Percentiles rank a stretch among this genome's conserved stretches.
Conservation (phyloP, 2,113 vertebrate genomes). For the Leucoraja erinaceus region DNA sequence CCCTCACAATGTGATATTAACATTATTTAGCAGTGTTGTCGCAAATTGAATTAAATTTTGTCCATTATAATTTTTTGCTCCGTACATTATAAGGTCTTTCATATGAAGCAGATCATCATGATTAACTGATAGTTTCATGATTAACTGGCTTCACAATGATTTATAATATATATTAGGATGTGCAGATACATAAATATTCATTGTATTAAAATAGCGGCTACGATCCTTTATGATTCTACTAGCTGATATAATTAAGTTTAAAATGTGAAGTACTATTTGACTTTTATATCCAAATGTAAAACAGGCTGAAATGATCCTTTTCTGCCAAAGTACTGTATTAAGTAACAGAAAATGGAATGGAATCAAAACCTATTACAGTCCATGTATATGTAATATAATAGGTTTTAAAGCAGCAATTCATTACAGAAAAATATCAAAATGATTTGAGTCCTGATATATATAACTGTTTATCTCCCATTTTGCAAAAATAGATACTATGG, state of each 20-base stretch:
- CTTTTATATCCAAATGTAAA: slow-evolving; percentile 38
- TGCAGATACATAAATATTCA: slow-evolving; percentile 39
- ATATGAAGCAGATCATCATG: slow-evolving; percentile 34
- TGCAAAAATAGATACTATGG: slow-evolving; percentile 4
- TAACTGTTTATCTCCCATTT: slow-evolving; percentile 28
- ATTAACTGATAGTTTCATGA: slow-evolving; percentile 38
- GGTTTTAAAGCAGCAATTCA: slow-evolving; percentile 36
- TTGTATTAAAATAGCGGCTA: slow-evolving; percentile 37
- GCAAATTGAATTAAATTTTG: slow-evolving; percentile 37
- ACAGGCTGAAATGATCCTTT: slow-evolving; percentile 37
- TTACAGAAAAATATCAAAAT: slow-evolving; percentile 35
- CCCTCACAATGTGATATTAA: slow-evolving; percentile 3
- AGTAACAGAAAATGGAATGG: slow-evolving; percentile 31
- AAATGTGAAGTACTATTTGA: slow-evolving; percentile 39
- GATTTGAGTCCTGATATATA: slow-evolving; percentile 24
- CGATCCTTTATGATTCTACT: slow-evolving; percentile 34
- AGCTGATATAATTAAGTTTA: slow-evolving; percentile 39
- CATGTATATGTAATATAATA: slow-evolving; percentile 36
- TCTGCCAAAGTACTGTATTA: slow-evolving; percentile 36
- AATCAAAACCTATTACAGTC: slow-evolving; percentile 34
- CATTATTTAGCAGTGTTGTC: slow-evolving; percentile 33
- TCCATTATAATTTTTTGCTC: slow-evolving; percentile 37
- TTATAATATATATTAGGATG: slow-evolving; percentile 38
- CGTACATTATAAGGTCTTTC: slow-evolving; percentile 31
- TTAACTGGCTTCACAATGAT: slow-evolving; percentile 37